phyloP scores from a whole-genome alignment of 2,113 vertebrate genomes.

The Apteryx mantelli region DNA sequence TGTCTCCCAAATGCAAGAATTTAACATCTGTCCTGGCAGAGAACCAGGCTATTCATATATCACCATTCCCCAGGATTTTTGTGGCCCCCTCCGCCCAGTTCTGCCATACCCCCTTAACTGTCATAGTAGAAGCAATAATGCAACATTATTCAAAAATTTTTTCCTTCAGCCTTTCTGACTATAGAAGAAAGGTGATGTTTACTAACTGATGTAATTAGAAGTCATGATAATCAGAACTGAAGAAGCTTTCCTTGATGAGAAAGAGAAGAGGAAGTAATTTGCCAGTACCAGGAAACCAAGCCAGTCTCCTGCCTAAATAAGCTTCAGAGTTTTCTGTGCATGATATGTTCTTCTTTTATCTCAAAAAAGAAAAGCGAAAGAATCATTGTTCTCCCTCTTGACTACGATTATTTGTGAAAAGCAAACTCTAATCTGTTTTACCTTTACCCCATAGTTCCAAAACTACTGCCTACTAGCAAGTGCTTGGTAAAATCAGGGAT shows the following conservation, averaged over 20 bases:
- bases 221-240: neutral
- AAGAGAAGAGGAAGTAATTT: neutral
- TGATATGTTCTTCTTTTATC: conserved; percentile 32
- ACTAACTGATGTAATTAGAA: neutral
- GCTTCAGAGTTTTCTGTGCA: conserved; percentile 65
- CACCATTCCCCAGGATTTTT: neutral
- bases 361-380: neutral
- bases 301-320: conserved; percentile 40
- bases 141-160: neutral
- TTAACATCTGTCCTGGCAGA: neutral
- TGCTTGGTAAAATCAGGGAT: neutral
- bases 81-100: neutral
- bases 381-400: conserved; percentile 58
- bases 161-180: neutral
- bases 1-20: neutral
- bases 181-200: neutral
- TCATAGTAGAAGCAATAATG: neutral
- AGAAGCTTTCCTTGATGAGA: neutral
- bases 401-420: conserved; percentile 62
- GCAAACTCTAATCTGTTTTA: neutral
- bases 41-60: neutral
- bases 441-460: neutral
- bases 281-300: neutral
- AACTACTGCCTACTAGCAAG: neutral
- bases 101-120: neutral